Percentiles rank a stretch among this genome's conserved stretches.
These are phyloP conservation scores for Chaetodon auriga DNA, from an alignment of 2,113 vertebrate genomes.

Conservation along the genomic window DNA sequence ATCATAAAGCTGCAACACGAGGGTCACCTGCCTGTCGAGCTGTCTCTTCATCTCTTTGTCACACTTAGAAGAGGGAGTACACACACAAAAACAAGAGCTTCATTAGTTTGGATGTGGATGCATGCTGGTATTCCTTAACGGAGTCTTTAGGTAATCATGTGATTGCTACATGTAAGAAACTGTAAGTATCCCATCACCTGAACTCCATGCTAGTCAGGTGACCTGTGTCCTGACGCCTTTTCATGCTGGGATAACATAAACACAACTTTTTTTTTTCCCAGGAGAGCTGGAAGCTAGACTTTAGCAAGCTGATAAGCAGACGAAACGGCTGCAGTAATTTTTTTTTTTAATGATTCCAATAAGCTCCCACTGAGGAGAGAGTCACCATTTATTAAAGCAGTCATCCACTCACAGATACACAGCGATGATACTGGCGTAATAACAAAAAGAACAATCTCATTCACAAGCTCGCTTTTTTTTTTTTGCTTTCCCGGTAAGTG, in stretches of 20 bases:
- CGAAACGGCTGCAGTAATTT: constrained; percentile 20
- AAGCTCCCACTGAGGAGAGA: constrained; percentile 47
- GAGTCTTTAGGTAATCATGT: background rate
- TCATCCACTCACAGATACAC: constrained; percentile 61
- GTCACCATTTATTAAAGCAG: constrained; percentile 66
- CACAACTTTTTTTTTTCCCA: constrained; percentile 35
- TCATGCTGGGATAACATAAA: constrained; percentile 51
- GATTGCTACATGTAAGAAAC: constrained; percentile 7
- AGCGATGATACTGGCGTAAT: constrained; percentile 72
- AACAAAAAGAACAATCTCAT: constrained; percentile 64
- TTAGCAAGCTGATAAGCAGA: constrained; percentile 66
- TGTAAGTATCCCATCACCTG: background rate
- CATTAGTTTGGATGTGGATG: constrained; percentile 2
- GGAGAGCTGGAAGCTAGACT: constrained; percentile 43
- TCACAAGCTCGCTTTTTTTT: constrained; percentile 46
- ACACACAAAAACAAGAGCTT: background rate
- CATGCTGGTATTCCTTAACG: constrained; percentile 5
- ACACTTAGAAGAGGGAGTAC: background rate
- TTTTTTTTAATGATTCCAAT: constrained; percentile 64
- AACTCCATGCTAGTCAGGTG: background rate
- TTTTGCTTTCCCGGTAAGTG: constrained; percentile 56
- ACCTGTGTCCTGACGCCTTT: constrained; percentile 30
- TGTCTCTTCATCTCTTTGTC: background rate
- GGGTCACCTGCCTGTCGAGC: constrained; percentile 28
- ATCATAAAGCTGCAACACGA: constrained; percentile 24